Evolutionary conservation across 2,113 vertebrate species (phyloP).

Genomic region (Platycercus adscitus): DNA sequence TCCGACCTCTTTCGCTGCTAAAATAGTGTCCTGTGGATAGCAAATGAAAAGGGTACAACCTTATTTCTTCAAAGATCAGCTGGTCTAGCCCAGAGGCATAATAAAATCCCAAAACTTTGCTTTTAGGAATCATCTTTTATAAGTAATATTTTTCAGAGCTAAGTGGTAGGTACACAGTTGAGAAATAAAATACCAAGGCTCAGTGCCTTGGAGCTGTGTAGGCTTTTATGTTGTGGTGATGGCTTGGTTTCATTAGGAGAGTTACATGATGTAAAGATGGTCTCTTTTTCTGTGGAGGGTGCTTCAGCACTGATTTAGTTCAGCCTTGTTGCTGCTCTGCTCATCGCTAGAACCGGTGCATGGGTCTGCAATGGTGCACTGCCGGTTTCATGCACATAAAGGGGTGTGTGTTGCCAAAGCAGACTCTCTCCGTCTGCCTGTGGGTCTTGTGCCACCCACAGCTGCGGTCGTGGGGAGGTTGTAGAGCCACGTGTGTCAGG

Average conservation of each 20-base stretch:
- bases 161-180: constrained; percentile 80
- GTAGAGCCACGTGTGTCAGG: neutral
- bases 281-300: neutral
- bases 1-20: constrained; percentile 80
- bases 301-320: neutral
- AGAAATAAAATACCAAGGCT: constrained; percentile 54
- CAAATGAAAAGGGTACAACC: constrained; percentile 95
- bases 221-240: neutral
- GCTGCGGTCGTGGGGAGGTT: neutral
- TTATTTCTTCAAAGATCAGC: constrained; percentile 93
- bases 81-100: constrained; percentile 89
- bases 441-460: neutral
- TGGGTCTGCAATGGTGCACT: neutral
- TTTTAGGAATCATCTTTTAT: constrained; percentile 89
- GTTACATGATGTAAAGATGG: neutral
- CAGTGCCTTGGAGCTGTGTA: neutral
- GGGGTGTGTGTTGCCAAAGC: neutral
- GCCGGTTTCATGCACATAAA: neutral
- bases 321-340: neutral
- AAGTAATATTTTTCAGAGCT: constrained; percentile 91
- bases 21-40: constrained; percentile 90
- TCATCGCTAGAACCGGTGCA: neutral
- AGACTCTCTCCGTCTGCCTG: neutral
- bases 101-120: constrained; percentile 94
- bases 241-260: neutral